Base-by-base conservation (phyloP, 2,888 invertebrate genomes). In the Lasioglossum leucozonium region DNA sequence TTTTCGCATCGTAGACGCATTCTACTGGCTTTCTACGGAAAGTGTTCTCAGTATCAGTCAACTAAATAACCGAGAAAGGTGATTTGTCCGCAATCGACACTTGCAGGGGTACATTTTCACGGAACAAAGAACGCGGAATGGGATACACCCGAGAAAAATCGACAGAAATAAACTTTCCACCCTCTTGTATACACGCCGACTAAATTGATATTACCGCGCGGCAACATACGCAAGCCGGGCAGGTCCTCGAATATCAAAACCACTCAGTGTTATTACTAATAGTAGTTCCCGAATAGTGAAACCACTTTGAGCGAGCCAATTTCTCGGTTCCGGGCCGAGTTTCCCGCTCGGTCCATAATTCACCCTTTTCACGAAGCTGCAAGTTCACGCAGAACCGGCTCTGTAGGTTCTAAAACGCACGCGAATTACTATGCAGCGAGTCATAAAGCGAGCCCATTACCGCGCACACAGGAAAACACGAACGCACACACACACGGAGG, bases 341-440 rank as follows among this genome's bases (percentile, higher is more conserved):
- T 67, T 22, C 22, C 62, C 62, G 34, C 34, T 37, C 34, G 40
- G 37, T 40, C 40, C 67, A 40, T 69, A 69, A 69, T 69, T 69
- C 67, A 72, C 34, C 40, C 77, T 71, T 40, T 69, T 69, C 67
- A 13, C 67, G 37, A n/a, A 37, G 37, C 58, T 40, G n/a, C 26
- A 18, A 62, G 30, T 51, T 55, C 79, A 47, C 62, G n/a, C 47
- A n/a, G 40, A 69, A 37, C 22, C 67, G 37, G 18, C 67, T 67
- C 37, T 37, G 67, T 40, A 22, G 40, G 22, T 37, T 69, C 40
- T n/a, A 40, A 69, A 40, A 71, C 51, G 75, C 75, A 26, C 11
- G 8, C 62, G 71, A 75, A 79, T 82, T 37, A 71, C 34, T 78
- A 72, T 51, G 34, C 67, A 40, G 30, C 67, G 55, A 51, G 37